These are phyloP conservation scores for Brachypterus glaber DNA, from an alignment of 2,888 invertebrate genomes.

Conservation along the genomic window DNA sequence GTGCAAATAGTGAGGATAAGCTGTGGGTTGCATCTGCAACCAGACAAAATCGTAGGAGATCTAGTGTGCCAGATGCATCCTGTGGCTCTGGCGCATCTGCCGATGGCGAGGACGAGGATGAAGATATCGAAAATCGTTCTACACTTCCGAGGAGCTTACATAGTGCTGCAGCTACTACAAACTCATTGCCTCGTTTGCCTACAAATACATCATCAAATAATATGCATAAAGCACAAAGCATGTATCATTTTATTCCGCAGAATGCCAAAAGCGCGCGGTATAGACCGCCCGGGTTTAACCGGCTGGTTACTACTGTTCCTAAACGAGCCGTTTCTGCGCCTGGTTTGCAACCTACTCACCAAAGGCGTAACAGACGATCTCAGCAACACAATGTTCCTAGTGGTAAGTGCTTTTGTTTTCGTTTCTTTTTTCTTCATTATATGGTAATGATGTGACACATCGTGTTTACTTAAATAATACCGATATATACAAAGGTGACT, in stretches of 20 bases:
- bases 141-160: slow-evolving; percentile 57
- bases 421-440: background rate
- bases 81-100: slow-evolving; percentile 43
- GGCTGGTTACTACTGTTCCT: slow-evolving; percentile 46
- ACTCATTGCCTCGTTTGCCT: slow-evolving; percentile 69
- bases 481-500: no score
- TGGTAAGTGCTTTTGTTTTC: slow-evolving; percentile 59
- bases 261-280: slow-evolving; percentile 81
- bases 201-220: slow-evolving; percentile 41
- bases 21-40: slow-evolving; percentile 36
- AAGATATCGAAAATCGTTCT: slow-evolving; percentile 40
- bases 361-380: slow-evolving; percentile 44
- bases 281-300: slow-evolving; percentile 71
- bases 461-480: slow-evolving; percentile 1
- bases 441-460: background rate
- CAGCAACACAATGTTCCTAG: slow-evolving; percentile 38
- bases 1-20: slow-evolving; percentile 49
- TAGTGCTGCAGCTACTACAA: slow-evolving; percentile 53
- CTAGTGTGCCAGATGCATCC: slow-evolving; percentile 50
- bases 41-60: slow-evolving; percentile 39
- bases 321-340: slow-evolving; percentile 69
- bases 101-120: slow-evolving; percentile 44
- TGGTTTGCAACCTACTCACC: slow-evolving; percentile 59
- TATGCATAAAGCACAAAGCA: slow-evolving; percentile 57
- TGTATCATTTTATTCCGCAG: slow-evolving; percentile 49